Evolutionary conservation across 1,140 invertebrate species (phyloP).

Genomic region (Lordiphosa stackelbergi): DNA sequence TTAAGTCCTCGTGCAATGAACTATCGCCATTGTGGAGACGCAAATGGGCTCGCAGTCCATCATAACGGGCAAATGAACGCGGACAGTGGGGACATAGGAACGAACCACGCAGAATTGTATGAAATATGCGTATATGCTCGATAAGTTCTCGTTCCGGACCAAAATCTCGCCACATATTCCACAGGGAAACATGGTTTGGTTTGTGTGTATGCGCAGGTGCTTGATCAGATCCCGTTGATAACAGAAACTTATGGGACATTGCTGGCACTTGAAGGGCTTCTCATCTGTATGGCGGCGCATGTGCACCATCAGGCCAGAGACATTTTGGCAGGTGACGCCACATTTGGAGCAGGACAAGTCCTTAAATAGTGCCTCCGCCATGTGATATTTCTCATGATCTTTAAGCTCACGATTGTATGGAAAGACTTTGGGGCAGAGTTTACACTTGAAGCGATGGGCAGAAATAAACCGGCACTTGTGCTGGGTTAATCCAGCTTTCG

Average conservation of each 20-base stretch:
- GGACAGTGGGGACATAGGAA: constrained; percentile 6
- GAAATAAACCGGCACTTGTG: constrained; percentile 3
- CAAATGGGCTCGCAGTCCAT: constrained; percentile 3
- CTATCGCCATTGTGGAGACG: constrained; percentile 1
- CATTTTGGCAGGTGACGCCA: neutral
- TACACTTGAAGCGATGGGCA: too few species aligned
- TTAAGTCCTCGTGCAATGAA: neutral
- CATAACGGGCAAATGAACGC: constrained; percentile 6
- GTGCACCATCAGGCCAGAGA: constrained; percentile 1
- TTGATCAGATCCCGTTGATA: constrained; percentile 4
- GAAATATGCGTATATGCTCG: constrained; percentile 1
- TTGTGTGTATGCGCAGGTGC: neutral
- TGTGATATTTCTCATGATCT: constrained; percentile 1
- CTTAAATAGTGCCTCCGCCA: neutral
- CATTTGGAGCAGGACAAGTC: constrained; percentile 8
- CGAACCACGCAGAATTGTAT: neutral
- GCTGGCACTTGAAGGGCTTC: constrained; percentile 2
- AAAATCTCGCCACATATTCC: constrained; percentile 1
- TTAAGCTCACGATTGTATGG: constrained; percentile 3
- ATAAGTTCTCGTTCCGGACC: neutral
- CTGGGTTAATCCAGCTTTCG: neutral
- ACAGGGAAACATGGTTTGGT: neutral
- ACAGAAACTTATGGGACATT: neutral
- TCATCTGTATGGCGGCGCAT: constrained; percentile 5
- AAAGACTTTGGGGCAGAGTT: neutral